A percentile compares a stretch with the other conserved stretches of the same genome.
phyloP scores from a whole-genome alignment of 2,888 invertebrate species.

The Drosophila demipolita region DNA sequence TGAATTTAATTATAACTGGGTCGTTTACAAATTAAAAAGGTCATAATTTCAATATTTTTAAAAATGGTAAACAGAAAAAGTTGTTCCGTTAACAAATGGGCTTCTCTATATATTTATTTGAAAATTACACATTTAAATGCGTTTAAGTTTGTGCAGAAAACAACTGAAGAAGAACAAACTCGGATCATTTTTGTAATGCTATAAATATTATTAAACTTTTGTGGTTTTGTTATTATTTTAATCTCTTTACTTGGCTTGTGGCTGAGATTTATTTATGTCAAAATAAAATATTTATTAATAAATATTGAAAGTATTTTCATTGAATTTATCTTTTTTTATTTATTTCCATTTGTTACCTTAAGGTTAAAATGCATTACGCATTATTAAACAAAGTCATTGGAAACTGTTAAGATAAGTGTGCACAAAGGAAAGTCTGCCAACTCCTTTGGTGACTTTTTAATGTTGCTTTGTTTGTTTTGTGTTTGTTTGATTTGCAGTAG shows the following conservation, averaged over 20 bases:
- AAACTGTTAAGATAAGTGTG: slow-evolving; percentile 8
- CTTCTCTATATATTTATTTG: neutral
- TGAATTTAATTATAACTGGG: neutral
- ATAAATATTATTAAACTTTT: neutral
- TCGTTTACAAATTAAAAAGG: neutral
- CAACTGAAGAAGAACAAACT: neutral
- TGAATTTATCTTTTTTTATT: neutral
- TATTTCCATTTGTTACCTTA: neutral
- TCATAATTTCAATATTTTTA: neutral
- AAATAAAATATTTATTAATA: neutral
- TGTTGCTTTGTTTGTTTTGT: slow-evolving; percentile 18
- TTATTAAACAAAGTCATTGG: neutral
- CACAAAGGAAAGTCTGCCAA: slow-evolving; percentile 15
- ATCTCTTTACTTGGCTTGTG: neutral
- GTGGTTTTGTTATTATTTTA: neutral
- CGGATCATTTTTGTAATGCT: neutral
- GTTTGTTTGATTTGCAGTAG: slow-evolving; percentile 42
- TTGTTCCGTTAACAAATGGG: neutral
- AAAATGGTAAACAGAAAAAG: neutral
- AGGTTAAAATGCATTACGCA: slow-evolving; percentile 1
- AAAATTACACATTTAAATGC: neutral
- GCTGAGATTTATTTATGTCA: neutral
- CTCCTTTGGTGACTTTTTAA: slow-evolving; percentile 25
- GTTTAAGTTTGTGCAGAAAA: neutral
- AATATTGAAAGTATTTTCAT: neutral